Percentiles rank a stretch among this genome's conserved stretches.
These are phyloP conservation scores for Caligus rogercresseyi DNA, from an alignment of 1,140 invertebrate species.

Conservation along the genomic window DNA sequence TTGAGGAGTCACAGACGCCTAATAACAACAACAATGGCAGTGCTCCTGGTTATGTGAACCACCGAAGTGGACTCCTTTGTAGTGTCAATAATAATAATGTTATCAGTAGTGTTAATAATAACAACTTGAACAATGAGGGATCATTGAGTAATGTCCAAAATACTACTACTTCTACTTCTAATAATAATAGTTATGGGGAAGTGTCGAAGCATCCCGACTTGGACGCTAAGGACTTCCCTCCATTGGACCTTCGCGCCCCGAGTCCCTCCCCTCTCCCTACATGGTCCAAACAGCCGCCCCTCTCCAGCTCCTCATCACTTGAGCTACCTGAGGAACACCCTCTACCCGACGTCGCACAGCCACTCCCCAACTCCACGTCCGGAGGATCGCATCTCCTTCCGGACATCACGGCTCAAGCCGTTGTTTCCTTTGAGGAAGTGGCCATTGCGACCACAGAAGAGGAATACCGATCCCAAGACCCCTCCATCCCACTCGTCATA, in stretches of 20 bases:
- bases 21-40: slow-evolving; percentile 1
- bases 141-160: too few relatives aligned
- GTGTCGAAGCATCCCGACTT: neutral
- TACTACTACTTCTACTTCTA: too few relatives aligned
- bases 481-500: neutral
- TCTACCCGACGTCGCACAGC: neutral
- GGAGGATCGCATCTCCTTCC: neutral
- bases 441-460: neutral
- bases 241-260: neutral
- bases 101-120: too few relatives aligned
- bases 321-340: neutral
- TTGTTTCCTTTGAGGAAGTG: neutral
- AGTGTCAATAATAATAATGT: too few relatives aligned
- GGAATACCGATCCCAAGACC: neutral
- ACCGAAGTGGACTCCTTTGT: neutral
- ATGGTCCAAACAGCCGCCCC: neutral
- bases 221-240: neutral
- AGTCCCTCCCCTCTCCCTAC: neutral
- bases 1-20: neutral
- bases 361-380: neutral
- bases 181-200: too few relatives aligned
- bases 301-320: neutral
- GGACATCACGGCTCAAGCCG: neutral
- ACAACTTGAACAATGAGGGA: too few relatives aligned
- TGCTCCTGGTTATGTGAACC: neutral